Evolutionary conservation across 1,140 invertebrate species (phyloP).

Genomic region (Penaeus indicus): DNA sequence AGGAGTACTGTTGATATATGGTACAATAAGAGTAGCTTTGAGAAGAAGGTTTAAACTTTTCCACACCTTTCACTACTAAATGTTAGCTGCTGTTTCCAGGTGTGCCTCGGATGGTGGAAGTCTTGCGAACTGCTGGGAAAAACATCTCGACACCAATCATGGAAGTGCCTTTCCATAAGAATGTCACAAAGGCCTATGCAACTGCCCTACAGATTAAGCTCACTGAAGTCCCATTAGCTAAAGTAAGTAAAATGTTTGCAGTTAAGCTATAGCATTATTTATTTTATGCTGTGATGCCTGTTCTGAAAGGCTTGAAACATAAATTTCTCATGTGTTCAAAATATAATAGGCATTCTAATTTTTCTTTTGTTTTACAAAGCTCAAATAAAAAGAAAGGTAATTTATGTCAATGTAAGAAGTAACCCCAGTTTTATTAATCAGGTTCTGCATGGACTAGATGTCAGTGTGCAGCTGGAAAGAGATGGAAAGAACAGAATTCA

Average conservation of each 20-base stretch:
- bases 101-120: conserved; percentile 95
- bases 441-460: conserved; percentile 13
- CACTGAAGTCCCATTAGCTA: conserved; percentile 81
- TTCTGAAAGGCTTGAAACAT: too few relatives aligned
- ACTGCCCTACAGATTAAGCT: conserved; percentile 80
- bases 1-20: background rate
- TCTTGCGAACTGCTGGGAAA: conserved; percentile 94
- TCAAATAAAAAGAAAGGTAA: too few relatives aligned
- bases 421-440: background rate
- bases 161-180: conserved; percentile 85
- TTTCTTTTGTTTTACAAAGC: too few relatives aligned
- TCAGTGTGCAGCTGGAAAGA: background rate
- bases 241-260: conserved; percentile 76
- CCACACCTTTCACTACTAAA: background rate
- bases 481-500: background rate
- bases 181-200: conserved; percentile 67
- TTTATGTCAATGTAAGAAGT: too few relatives aligned
- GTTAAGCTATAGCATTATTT: too few relatives aligned
- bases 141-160: conserved; percentile 96
- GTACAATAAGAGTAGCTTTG: too few relatives aligned
- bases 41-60: too few relatives aligned
- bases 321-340: too few relatives aligned
- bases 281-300: too few relatives aligned
- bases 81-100: conserved; percentile 34
- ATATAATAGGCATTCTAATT: too few relatives aligned